phyloP scores from a whole-genome alignment of 2,888 invertebrate genomes.

The Pyrrhia umbra region DNA sequence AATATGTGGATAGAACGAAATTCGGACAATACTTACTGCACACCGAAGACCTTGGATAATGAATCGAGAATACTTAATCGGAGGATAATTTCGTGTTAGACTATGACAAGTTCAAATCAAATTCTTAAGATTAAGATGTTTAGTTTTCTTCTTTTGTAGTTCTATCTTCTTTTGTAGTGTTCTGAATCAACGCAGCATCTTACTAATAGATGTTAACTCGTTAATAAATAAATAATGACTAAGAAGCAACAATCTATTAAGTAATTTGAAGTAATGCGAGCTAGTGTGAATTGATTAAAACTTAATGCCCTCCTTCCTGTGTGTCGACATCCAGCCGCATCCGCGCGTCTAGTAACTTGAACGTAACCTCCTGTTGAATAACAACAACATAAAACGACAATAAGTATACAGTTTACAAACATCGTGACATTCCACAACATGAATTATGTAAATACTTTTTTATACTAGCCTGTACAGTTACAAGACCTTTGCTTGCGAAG shows the following conservation, averaged over 20 bases:
- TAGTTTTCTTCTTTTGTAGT: too few relatives aligned
- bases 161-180: too few relatives aligned
- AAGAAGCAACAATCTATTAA: constrained; percentile 6
- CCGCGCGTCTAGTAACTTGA: constrained; percentile 31
- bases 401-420: constrained; percentile 30
- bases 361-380: constrained; percentile 35
- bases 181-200: too few relatives aligned
- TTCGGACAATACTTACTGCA: neutral
- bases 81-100: too few relatives aligned
- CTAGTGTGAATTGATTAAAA: constrained; percentile 25
- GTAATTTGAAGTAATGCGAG: constrained; percentile 15
- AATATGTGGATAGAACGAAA: neutral
- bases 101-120: too few relatives aligned
- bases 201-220: neutral
- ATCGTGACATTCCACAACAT: constrained; percentile 16
- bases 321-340: constrained; percentile 27
- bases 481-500: neutral
- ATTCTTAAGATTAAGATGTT: too few relatives aligned
- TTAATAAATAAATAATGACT: constrained; percentile 5
- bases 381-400: constrained; percentile 33
- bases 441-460: constrained; percentile 5
- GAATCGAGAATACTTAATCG: neutral
- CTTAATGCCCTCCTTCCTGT: constrained; percentile 36
- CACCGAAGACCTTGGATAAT: neutral
- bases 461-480: neutral